These are phyloP conservation scores for Sinohyriopsis cumingii DNA, from an alignment of 2,888 invertebrate species.

Conservation along the genomic window DNA sequence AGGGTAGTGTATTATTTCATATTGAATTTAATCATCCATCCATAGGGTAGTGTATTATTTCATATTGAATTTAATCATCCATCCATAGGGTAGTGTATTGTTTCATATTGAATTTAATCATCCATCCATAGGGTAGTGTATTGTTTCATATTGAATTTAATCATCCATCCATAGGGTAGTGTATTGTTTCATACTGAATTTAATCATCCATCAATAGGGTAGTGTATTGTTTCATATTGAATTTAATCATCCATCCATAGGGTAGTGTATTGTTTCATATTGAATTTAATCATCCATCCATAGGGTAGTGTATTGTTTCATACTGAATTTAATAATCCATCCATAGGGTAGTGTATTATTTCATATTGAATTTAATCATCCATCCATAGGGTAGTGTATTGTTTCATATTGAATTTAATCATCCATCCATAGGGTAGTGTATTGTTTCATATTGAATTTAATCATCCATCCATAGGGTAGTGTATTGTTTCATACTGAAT, in stretches of 20 bases:
- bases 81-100: conserved; percentile 78
- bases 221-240: conserved; percentile 26
- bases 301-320: conserved; percentile 75
- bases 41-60: conserved; percentile 76
- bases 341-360: conserved; percentile 77
- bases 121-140: conserved; percentile 81
- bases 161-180: conserved; percentile 85
- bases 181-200: too few species aligned
- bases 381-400: conserved; percentile 80
- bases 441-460: too few species aligned
- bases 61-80: conserved; percentile 76
- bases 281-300: conserved; percentile 79
- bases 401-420: conserved; percentile 65
- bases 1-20: conserved; percentile 73
- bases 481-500: too few species aligned
- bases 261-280: conserved; percentile 72
- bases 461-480: conserved; percentile 85
- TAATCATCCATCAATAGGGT: conserved; percentile 85
- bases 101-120: conserved; percentile 73
- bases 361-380: conserved; percentile 75
- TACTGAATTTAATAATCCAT: conserved; percentile 76
- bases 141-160: too few species aligned
- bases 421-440: conserved; percentile 83
- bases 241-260: conserved; percentile 82
- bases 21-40: conserved; percentile 79